Base-by-base conservation (phyloP, 2,113 vertebrate species). In the Ptychochromis oligacanthus region DNA sequence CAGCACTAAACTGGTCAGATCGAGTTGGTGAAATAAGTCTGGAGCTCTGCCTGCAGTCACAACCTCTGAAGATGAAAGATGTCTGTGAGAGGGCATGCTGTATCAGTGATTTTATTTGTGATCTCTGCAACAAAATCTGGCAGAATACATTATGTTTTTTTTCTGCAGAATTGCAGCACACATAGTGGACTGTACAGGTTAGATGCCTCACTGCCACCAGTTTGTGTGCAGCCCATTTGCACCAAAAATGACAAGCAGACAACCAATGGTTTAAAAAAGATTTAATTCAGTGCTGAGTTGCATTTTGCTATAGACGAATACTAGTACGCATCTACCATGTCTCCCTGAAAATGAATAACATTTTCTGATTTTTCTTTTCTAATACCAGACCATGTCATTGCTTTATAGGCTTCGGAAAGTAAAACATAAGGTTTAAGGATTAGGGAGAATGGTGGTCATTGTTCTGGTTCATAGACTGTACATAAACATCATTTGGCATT, bases 1-100 rank as follows among this genome's bases (percentile, higher is more conserved):
- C 52, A n/a, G 61, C 10, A 7, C 72, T 34, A 75, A 58, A 60
- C 62, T 13, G 57, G 64, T 84, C 84, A 34, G 57, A 88, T 26
- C 3, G 20, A 77, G 36, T 28, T 67, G 80, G 59, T 78, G 70
- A 61, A 61, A 78, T 56, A 24, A 57, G 77, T 82, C 31, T 62
- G 34, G 13, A 34, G 58, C 54, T 75, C 56, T 22, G 60, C 31
- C 31, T 55, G 62, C 65, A 11, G 67, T 77, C 59, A 5, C 7
- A 0, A 20, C 52, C 64, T 34, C 34, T 76, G 26, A 43, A 57
- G 72, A 84, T 22, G 6, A 54, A 55, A 22, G 20, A 26, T 75
- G 55, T 80, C 55, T 52, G 11, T 8, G 62, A 74, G 74, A 57
- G 22, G 18, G 8, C 36, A 7, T 10, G 54, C 26, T 62, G 78